phyloP scores from a whole-genome alignment of 2,113 vertebrate genomes.

The Charina bottae region DNA sequence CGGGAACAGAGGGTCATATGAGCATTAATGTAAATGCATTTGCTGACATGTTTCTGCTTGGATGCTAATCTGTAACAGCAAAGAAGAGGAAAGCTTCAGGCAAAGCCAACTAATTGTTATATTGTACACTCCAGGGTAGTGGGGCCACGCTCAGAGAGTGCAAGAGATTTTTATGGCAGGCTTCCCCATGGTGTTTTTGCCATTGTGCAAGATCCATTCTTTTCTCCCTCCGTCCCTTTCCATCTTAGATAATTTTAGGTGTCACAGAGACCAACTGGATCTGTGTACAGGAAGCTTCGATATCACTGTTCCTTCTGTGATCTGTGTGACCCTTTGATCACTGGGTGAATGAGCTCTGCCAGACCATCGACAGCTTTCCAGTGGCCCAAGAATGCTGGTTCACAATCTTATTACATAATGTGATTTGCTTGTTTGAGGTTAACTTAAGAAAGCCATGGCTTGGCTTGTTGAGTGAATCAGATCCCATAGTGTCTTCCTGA shows the following conservation, averaged over 20 bases:
- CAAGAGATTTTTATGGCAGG: neutral
- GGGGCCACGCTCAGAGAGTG: neutral
- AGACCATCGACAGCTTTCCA: neutral
- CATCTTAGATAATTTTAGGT: neutral
- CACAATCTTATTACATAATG: neutral
- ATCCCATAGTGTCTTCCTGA: neutral
- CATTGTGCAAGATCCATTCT: neutral
- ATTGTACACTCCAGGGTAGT: neutral
- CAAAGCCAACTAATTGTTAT: slow-evolving; percentile 38
- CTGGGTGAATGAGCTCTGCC: neutral
- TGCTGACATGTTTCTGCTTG: slow-evolving; percentile 57
- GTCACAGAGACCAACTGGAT: no score
- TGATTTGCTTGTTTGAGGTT: neutral
- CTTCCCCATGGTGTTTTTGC: neutral
- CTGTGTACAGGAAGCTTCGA: neutral
- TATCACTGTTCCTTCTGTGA: neutral
- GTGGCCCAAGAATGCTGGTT: neutral
- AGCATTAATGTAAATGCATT: slow-evolving; percentile 49
- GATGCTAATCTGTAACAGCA: slow-evolving; percentile 33
- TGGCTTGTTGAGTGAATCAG: neutral
- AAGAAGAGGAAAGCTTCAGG: neutral
- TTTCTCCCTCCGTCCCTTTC: neutral
- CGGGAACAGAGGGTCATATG: slow-evolving; percentile 60
- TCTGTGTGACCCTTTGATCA: neutral
- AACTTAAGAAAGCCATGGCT: neutral